Percentiles rank a stretch among this genome's conserved stretches.
These are phyloP conservation scores for Keiferia lycopersicella DNA, from an alignment of 2,888 invertebrate species.

Conservation along the genomic window DNA sequence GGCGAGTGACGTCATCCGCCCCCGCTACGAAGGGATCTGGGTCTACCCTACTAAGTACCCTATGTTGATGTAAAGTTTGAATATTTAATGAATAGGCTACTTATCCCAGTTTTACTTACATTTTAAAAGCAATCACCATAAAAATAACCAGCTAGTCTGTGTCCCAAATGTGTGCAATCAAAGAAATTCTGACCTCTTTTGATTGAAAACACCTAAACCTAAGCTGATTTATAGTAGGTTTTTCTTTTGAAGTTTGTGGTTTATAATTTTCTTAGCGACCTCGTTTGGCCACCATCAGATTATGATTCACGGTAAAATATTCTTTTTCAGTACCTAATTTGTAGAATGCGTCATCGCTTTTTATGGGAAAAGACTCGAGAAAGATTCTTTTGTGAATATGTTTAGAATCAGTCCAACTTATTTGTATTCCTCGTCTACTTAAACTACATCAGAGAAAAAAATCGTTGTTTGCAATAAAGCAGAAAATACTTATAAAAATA, in stretches of 20 bases:
- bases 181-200: no score
- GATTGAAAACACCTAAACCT: background rate
- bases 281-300: background rate
- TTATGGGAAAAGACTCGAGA: no score
- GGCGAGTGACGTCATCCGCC: conserved; percentile 19
- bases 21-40: background rate
- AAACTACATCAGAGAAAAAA: no score
- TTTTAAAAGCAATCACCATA: no score
- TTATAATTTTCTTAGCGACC: background rate
- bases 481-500: no score
- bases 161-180: no score
- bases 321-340: background rate
- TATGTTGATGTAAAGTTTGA: no score
- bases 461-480: no score
- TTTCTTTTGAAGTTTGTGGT: background rate
- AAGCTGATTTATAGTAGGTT: background rate
- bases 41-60: background rate
- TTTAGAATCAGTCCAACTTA: background rate
- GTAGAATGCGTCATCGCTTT: background rate
- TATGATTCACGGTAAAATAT: background rate
- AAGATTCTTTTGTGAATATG: background rate
- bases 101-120: no score
- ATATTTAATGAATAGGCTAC: background rate
- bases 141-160: no score
- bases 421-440: no score